Conservation (phyloP, 1,140 invertebrate species). For the Drosophila parabipectinata region DNA sequence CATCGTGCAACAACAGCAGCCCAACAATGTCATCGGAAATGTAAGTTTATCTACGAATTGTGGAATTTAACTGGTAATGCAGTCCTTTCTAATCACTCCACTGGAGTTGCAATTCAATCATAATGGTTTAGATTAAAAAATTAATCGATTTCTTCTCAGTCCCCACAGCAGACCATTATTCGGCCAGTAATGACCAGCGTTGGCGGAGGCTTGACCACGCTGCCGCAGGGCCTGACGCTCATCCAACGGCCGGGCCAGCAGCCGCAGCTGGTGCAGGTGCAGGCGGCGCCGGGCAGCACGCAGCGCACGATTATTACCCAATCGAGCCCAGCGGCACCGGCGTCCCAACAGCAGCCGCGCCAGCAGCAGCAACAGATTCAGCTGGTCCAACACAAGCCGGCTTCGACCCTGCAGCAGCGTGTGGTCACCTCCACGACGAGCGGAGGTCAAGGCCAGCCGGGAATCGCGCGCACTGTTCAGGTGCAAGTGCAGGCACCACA, state of each 20-base stretch:
- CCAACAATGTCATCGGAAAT: constrained; percentile 73
- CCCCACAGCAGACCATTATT: constrained; percentile 81
- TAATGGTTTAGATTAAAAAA: not conserved
- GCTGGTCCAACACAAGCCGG: constrained; percentile 76
- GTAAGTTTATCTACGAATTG: constrained; percentile 44
- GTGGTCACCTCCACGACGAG: constrained; percentile 79
- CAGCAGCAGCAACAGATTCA: constrained; percentile 75
- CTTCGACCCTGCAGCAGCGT: constrained; percentile 78
- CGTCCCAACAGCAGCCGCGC: constrained; percentile 68
- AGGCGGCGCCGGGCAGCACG: constrained; percentile 70
- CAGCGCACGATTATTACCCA: constrained; percentile 70
- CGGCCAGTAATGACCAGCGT: constrained; percentile 77
- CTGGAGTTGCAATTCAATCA: not conserved
- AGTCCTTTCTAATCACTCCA: not conserved
- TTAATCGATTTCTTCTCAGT: constrained; percentile 31
- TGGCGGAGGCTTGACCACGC: constrained; percentile 68
- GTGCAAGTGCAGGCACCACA: constrained; percentile 68
- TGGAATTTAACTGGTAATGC: not conserved
- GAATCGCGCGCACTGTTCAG: constrained; percentile 59
- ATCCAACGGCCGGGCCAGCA: constrained; percentile 83
- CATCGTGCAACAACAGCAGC: constrained; percentile 75
- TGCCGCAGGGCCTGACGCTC: constrained; percentile 81
- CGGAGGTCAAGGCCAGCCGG: constrained; percentile 64
- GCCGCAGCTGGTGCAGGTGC: constrained; percentile 82
- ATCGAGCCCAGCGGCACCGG: constrained; percentile 57